Base-by-base conservation (phyloP, 2,797 vertebrate genomes). In the Scolopax rusticola region DNA sequence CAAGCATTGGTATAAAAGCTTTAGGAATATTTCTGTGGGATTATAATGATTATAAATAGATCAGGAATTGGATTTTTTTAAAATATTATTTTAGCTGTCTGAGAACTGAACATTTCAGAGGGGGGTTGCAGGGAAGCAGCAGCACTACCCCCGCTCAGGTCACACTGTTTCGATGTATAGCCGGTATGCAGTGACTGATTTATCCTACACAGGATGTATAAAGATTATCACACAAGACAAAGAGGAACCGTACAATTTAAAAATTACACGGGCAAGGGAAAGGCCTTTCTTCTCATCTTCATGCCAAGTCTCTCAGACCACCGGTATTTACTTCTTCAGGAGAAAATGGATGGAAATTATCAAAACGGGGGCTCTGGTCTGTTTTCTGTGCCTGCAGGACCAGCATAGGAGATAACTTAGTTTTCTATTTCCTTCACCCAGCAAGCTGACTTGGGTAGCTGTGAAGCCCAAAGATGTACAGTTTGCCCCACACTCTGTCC, bases 141-240 rank as follows among this genome's bases (percentile, higher is more conserved):
- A 48, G 30, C 16, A 28, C 43, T 53, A 30, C 12, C 20, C 1
- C 0, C n/a, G 20, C 20, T 38, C 11, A 28, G 28, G n/a, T 70
- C 25, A 17, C 24, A 7, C 11, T 17, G 13, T n/a, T 53, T 67
- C 0, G 1, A 8, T n/a, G 21, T 8, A 3, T 8, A 18, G 45
- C 20, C 24, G 11, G 20, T 40, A 67, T 33, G 50, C 74, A 61
- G 28, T 8, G 23, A 30, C 61, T 20, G 32, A 9, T 47, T 59
- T 50, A 17, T 18, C 15, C 45, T 80, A 7, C 33, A 28, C 15
- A 48, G 24, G 20, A 40, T 25, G 15, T 8, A 3, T 53, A 60
- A 33, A 6, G 7, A 4, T n/a, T 73, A 36, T 18, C n/a, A 20
- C 20, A 57, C 21, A 60, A 61, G 50, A 20, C 24, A 12, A 60